Base-by-base conservation (phyloP, 1,140 invertebrate genomes). In the Xylocopa sonorina region DNA sequence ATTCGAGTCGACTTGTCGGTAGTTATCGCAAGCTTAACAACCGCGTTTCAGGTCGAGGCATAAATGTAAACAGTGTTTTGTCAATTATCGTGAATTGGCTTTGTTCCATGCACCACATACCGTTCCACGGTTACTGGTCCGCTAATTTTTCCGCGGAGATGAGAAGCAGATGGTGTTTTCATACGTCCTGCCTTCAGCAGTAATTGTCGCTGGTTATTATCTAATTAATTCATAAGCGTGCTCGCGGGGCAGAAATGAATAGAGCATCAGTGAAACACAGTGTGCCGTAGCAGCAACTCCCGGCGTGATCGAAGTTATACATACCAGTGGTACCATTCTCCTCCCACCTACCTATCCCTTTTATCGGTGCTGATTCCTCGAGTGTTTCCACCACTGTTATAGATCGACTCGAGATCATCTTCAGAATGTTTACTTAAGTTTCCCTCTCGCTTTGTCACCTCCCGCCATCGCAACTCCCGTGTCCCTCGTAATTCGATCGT, bases 201-300 rank as follows among this genome's bases (percentile, higher is more conserved):
- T 89, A 88, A 90, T 89, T 90, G 88, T 82, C 76, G 88, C 78
- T 74, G 84, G 80, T 88, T 83, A 82, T 90, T 89, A 90, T 89
- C 87, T 89, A 90, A 90, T 90, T 90, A 90, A 90, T 90, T 89
- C 87, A 85, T 86, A 85, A 85, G 82, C 82, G 85, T 76, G 85
- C 74, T 87, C 81, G 63, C 53, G 62, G 62, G 62, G 43, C 46
- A 29, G 29, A n/a, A n/a, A 29, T 18, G 9, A 38, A 3, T 6
- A 57, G 46, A 86, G 57, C 67, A 76, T 72, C 78, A 68, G 78
- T 58, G 75, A 64, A 71, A 74, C 55, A 50, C 50, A 63, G 14
- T 32, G 50, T 41, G 48, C n/a, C 60, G 51, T 53, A 50, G 46
- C 43, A 81, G 77, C 69, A 66, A 34, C 27, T 58, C 55, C 67